These are phyloP conservation scores for Lophius piscatorius DNA, from an alignment of 2,113 vertebrate species.

Conservation along the genomic window DNA sequence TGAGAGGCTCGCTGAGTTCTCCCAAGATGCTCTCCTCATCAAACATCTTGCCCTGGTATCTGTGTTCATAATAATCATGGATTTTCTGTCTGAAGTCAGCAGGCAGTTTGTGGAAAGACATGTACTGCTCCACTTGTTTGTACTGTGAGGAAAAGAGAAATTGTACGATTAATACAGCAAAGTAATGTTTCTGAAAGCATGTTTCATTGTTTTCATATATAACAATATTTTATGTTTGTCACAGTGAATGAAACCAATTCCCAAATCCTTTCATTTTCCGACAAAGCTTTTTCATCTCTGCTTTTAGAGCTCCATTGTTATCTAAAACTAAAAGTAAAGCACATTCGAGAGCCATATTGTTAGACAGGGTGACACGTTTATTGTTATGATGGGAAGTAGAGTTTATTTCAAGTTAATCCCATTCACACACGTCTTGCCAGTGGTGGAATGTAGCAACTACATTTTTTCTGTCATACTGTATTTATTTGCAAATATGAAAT, in stretches of 20 bases:
- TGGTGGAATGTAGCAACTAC: no score
- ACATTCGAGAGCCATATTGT: neutral
- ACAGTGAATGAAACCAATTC: no score
- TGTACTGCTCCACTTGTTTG: conserved; percentile 99
- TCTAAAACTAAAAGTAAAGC: neutral
- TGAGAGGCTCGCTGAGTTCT: conserved; percentile 92
- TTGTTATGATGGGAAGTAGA: neutral
- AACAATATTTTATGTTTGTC: no score
- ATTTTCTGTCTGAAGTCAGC: conserved; percentile 96
- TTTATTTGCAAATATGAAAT: no score
- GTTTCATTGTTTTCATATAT: no score
- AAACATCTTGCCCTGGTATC: conserved; percentile 99
- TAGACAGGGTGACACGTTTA: neutral
- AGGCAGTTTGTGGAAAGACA: conserved; percentile 98
- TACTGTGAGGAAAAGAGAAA: conserved; percentile 79
- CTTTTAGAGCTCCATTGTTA: neutral
- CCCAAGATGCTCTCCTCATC: conserved; percentile 97
- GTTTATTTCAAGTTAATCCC: neutral
- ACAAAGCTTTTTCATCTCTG: neutral
- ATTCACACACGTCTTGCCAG: neutral
- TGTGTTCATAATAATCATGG: conserved; percentile 97
- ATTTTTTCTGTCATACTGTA: no score
- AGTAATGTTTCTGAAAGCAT: neutral
- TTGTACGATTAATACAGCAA: conserved; percentile 21
- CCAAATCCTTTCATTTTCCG: no score